Base-by-base conservation (phyloP, 2,888 invertebrate species). In the Cheilosia impressa region DNA sequence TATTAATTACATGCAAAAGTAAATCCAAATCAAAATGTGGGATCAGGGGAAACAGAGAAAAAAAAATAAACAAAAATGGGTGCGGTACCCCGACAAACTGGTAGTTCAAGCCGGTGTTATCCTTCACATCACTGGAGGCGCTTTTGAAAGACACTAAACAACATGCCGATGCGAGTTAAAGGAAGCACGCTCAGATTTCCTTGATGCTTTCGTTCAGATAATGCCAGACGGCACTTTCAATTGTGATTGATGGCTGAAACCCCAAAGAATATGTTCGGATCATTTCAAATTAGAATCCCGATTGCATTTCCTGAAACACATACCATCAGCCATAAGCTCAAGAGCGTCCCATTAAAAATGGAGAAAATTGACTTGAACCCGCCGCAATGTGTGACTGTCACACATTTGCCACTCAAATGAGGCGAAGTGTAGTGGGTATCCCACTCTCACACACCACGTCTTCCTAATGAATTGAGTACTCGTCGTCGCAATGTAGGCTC, bases 1-100 rank as follows among this genome's bases (percentile, higher is more conserved):
- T 85, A 81, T 85, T 85, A 85, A 85, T 85, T 81, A 76, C 81
- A 72, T 68, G 72, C 24, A 65, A 72, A 79, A 79, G 43, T 58
- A 72, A 79, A 65, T 72, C 58, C 58, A 58, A 72, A 50, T 62
- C 55, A 62, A 50, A 41, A 60, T 58, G 52, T 52, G 68, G n/a
- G 55, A 47, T 57, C 63, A 27, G 17, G 17, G n/a, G 22, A 68
- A 47, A 57, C 17, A 10, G 45, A 10, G 22, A 53, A 55, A 69
- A 58, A 53, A 77, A 57, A 31, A 9, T 41, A 27, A 31, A 52
- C 13, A 41, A 47, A 73, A 68, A 47, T 84, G 84, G 84, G 84
- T 79, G 80, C 83, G 62, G 72, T 52, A 63, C 34, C 68, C 38
- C 5, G 38, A 60, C 53, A 65, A 83, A 75, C 80, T 47, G 75